Evolutionary conservation across 2,797 vertebrate species (phyloP), one percentile per base, ranked within the genome.

Genomic region (Denticeps clupeoides): DNA sequence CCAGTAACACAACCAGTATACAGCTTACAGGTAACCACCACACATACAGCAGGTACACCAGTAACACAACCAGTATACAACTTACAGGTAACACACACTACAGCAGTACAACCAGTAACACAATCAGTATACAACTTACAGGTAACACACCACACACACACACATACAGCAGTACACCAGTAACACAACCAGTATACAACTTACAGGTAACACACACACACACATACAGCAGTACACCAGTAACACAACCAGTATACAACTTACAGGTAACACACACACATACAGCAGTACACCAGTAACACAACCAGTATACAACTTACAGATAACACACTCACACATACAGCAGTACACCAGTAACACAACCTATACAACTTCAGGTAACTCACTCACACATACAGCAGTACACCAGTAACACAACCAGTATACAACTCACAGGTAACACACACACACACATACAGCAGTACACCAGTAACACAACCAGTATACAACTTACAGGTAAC

Each of bases 11-110:
- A 35, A 91, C 85, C 64, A 86, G 71, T 72, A 82, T 91, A 53
- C 47, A 93, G 58, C 83, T 97, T 69, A 81, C 84, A 89, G 93
- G 94, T 94, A 81, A 31, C 25, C 13, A 82, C 74, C 77, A n/a
- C 68, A 69, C 72, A 64, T 63, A 31, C 26, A 15, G 11, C 25
- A 1, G 16, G n/a, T 25, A 4, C 15, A n/a, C 4, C 27, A 24
- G n/a, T 35, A 22, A 25, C 23, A 9, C 9, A 7, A 25, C 23
- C 10, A 37, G 24, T 15, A 23, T 10, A 13, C 38, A n/a, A 45
- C 16, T 35, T 15, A 21, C 16, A 15, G 22, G n/a, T 10, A 32
- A 18, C 12, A 40, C 6, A 23, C 28, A 13, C 16, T 10, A 13
- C 22, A 40, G 24, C 6, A 16, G 4, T 23, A 4, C 6, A 25